Evolutionary conservation across 2,888 invertebrate genomes (phyloP), one percentile per base, ranked within the genome.

Genomic region (Perizoma flavofasciatum): DNA sequence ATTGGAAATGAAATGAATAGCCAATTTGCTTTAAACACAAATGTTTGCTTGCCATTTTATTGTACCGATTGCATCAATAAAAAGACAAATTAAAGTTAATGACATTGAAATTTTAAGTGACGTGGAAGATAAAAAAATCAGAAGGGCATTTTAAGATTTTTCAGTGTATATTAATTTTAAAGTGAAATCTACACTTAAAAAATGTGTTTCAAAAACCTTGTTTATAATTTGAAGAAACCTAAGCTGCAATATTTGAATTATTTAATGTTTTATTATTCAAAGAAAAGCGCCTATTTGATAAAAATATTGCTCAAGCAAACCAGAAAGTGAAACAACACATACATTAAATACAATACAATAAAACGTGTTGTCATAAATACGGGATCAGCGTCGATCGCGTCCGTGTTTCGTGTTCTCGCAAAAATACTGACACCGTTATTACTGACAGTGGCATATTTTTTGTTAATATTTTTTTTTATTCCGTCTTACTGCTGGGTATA

Each of bases 61-160:
- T 56, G 43, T 54, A 55, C 53, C 53, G 47, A 59, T 57, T 61
- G 53, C 61, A 53, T 54, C 55, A 51, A 59, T 64, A 59, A 61
- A n/a, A 61, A 61, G 8, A 11, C 59, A 59, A 58, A 59, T 61
- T 58, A 49, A 51, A 33, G 46, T 53, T 53, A 40, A 54, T 56
- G 44, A 54, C 59, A 64, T 64, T 55, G 55, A 56, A 53, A 53
- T 57, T 49, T 51, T 48, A 53, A 32, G 0, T 46, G n/a, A 41
- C 37, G 45, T 33, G 51, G 55, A 49, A 35, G 4, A 54, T 44
- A 7, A 49, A 51, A 10, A 33, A 33, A 32, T 10, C 55, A 56
- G 49, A 56, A 45, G 34, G 39, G 35, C 22, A 46, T 8, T 9
- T 39, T 7, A 9, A 4, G 7, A 39, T 8, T 39, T 22, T 22